Base-by-base conservation (phyloP, 2,113 vertebrate genomes). In the Rostratula benghalensis region DNA sequence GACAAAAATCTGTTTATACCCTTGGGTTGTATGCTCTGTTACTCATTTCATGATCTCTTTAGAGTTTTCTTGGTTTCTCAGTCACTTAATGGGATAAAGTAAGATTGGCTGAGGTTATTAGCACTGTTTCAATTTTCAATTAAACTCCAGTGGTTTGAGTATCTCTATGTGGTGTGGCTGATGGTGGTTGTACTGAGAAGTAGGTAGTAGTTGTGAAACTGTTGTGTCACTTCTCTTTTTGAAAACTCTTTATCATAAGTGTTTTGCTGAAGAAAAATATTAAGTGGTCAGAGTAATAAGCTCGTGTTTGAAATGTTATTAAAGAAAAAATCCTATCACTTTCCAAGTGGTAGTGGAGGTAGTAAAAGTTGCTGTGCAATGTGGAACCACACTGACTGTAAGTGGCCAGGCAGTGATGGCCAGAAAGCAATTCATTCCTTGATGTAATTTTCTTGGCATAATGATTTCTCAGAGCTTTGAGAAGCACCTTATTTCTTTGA, bases 31-130 rank as follows among this genome's bases (percentile, higher is more conserved):
- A 14, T 54, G 35, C 21, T 67, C 28, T 37, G 7, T 54, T 85
- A 39, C 3, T 82, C 1, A 53, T 91, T 63, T 78, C 11, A 11
- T 43, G 11, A 46, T 73, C 4, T 53, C 41, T 75, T 51, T 48
- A 73, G 43, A 92, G 13, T 27, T 91, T 46, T 68, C 8, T 87
- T 76, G 30, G 33, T 60, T 76, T 93, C 51, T 93, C 61, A 31
- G 48, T 80, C 7, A 9, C 41, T 80, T 86, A 28, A 39, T 48
- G 27, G 16, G 22, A 31, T 90, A 27, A 90, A 88, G 12, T 24
- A 74, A 35, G 53, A 56, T 51, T 78, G 30, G 21, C 25, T 51
- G 73, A 82, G 56, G n/a, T 45, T 81, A 67, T 45, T 43, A 21
- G 28, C 8, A 31, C 33, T 74, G n/a, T 48, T 82, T 74, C 17